Evolutionary conservation across 2,113 vertebrate species (phyloP), one percentile per base, ranked within the genome.

Genomic region (Taurulus bubalis): DNA sequence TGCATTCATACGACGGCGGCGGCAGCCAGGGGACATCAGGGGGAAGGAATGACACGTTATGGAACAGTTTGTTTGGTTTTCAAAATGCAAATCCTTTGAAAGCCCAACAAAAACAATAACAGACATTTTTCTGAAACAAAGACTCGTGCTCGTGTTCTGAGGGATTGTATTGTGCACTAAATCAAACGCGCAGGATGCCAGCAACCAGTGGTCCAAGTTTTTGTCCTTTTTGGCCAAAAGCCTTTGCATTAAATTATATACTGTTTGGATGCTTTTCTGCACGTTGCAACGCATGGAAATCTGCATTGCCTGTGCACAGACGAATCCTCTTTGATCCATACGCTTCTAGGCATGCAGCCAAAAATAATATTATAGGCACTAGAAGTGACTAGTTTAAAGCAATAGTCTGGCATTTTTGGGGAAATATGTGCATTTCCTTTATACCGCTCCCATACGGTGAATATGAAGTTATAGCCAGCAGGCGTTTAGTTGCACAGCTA

Each of bases 81-180:
- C 42, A 75, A 79, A 71, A 59, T 82, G 65, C 58, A 83, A 87
- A 79, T 85, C 81, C 80, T 94, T 94, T 94, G 84, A 95, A 91
- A 91, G 58, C 53, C 81, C 71, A 87, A 76, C 6, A 69, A 90
- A 93, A 94, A 95, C 92, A 94, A 94, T 92, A 94, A 94, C 93
- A 94, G 88, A 93, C 91, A 91, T 92, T 91, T 91, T 82, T 70
- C 9, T 34, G 51, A 53, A 89, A 94, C 94, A 95, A 95, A 92
- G 87, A 67, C 40, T 7, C 10, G 49, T 71, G 74, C 74, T n/a
- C 68, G 65, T 76, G 85, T 90, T 91, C 80, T 90, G 64, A 87
- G 63, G 49, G 75, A 84, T 79, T 67, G 84, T 84, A 89, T 92
- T 93, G 92, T 93, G 77, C 72, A 65, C 20, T 79, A 78, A 88